phyloP scores from a whole-genome alignment of 2,113 vertebrate species.

The Hemibagrus wyckioides region DNA sequence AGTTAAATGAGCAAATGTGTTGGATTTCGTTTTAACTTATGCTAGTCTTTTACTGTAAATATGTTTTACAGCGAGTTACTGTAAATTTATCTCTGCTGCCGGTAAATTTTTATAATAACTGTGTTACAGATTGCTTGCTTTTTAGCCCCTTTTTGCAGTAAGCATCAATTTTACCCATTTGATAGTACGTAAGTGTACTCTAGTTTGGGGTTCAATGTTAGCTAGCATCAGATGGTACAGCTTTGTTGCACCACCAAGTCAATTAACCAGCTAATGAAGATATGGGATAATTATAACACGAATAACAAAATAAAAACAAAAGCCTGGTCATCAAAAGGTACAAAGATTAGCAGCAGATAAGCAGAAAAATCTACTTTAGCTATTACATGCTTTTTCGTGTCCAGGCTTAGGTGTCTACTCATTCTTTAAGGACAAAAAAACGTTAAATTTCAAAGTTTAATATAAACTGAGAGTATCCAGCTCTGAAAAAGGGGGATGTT shows the following conservation, averaged over 20 bases:
- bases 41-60: neutral
- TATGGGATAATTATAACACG: neutral
- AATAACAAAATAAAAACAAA: neutral
- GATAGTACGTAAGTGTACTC: neutral
- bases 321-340: no score
- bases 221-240: neutral
- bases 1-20: neutral
- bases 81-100: neutral
- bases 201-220: neutral
- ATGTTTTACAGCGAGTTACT: neutral
- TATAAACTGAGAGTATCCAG: neutral
- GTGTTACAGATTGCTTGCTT: neutral
- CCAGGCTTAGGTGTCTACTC: neutral
- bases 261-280: neutral
- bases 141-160: neutral
- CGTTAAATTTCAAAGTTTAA: neutral
- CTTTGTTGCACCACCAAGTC: neutral
- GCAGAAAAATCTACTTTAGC: no score
- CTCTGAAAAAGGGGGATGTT: neutral
- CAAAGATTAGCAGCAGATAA: no score
- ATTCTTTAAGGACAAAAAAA: neutral
- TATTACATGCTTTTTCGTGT: neutral
- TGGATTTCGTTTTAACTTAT: neutral
- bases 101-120: neutral
- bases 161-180: neutral